Evolutionary conservation across 2,888 invertebrate genomes (phyloP).

Genomic region (Cataglyphis cursor): DNA sequence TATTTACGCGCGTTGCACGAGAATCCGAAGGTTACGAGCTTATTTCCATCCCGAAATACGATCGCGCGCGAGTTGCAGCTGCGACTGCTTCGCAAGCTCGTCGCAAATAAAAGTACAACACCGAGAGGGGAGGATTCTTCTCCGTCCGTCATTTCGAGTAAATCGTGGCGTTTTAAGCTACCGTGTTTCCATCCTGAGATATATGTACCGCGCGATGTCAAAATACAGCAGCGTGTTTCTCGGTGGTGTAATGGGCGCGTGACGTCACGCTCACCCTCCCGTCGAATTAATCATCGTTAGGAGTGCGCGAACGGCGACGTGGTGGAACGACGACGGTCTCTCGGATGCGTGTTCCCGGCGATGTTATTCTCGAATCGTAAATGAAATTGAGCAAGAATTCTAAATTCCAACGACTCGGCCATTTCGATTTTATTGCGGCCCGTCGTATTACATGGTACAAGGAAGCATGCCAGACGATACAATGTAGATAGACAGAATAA

Average conservation of each 20-base stretch:
- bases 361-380: conserved; percentile 9
- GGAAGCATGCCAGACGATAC: not conserved
- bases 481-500: not conserved
- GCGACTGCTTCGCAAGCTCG: conserved; percentile 34
- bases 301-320: conserved; percentile 17
- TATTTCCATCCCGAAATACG: conserved; percentile 54
- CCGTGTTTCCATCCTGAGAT: conserved; percentile 18
- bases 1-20: conserved; percentile 17
- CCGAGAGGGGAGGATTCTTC: conserved; percentile 11
- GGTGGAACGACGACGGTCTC: not conserved
- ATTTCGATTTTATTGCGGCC: conserved; percentile 2
- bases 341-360: not conserved
- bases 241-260: conserved; percentile 11
- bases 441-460: not conserved
- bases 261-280: not conserved
- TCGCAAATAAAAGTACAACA: conserved; percentile 37
- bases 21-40: conserved; percentile 37
- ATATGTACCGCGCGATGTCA: conserved; percentile 29
- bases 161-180: conserved; percentile 32
- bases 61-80: conserved; percentile 38
- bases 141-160: conserved; percentile 31
- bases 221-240: conserved; percentile 24
- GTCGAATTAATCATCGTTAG: conserved; percentile 49
- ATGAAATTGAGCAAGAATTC: conserved; percentile 28
- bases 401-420: not conserved